Evolutionary conservation across 2,113 vertebrate species (phyloP).

Genomic region (Hyaena hyaena): DNA sequence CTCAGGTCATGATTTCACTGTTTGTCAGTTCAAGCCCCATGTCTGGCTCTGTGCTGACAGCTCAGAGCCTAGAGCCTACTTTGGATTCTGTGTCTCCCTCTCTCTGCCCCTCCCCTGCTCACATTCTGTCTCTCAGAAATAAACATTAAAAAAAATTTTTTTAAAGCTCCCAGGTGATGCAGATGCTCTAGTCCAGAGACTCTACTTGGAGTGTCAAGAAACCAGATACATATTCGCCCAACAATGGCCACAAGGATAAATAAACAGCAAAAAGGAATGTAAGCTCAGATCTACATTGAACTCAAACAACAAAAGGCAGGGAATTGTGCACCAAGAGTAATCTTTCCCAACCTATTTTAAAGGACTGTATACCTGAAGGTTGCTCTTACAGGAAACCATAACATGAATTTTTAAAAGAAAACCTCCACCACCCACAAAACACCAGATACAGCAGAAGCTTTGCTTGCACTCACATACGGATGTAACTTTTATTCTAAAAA

Average conservation of each 20-base stretch:
- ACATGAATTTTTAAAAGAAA: not conserved
- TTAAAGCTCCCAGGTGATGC: not conserved
- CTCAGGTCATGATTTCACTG: too few relatives aligned
- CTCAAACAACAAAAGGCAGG: not conserved
- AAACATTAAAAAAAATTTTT: not conserved
- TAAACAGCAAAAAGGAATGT: not conserved
- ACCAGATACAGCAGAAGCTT: not conserved
- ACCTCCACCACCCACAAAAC: not conserved
- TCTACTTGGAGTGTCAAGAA: not conserved
- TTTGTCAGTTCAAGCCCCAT: too few relatives aligned
- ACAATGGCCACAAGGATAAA: not conserved
- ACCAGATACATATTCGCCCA: not conserved
- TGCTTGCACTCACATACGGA: not conserved
- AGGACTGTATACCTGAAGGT: not conserved
- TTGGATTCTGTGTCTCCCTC: too few relatives aligned
- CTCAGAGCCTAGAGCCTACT: too few relatives aligned
- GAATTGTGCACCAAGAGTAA: not conserved
- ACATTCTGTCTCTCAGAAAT: too few relatives aligned
- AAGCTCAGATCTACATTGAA: not conserved
- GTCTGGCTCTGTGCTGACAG: too few relatives aligned
- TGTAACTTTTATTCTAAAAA: conserved; percentile 2
- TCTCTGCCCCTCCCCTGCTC: too few relatives aligned
- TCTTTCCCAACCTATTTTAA: not conserved
- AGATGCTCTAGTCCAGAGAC: not conserved
- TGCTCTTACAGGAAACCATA: not conserved